These are phyloP conservation scores for Lycorma delicatula DNA, from an alignment of 1,140 invertebrate genomes.

Conservation along the genomic window DNA sequence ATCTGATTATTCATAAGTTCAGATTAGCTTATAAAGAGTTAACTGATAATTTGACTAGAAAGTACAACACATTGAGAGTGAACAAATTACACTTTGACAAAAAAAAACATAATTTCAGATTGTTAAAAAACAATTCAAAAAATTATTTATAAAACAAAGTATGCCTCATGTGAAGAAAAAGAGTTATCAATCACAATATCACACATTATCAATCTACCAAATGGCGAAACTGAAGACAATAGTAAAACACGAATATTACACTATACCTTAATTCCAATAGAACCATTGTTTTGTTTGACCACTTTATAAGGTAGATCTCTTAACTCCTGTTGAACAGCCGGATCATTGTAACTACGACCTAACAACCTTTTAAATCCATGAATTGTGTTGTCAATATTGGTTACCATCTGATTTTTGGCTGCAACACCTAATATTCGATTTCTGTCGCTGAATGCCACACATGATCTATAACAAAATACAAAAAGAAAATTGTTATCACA, in stretches of 20 bases:
- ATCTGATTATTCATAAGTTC: no score
- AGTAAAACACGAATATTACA: background rate
- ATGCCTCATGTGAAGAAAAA: no score
- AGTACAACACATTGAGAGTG: no score
- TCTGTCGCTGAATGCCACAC: conserved; percentile 87
- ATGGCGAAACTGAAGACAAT: background rate
- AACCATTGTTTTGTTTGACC: conserved; percentile 56
- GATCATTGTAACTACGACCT: conserved; percentile 80
- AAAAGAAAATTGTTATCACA: no score
- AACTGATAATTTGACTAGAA: no score
- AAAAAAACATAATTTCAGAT: no score
- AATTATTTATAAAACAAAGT: no score
- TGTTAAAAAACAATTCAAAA: no score
- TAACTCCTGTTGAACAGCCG: conserved; percentile 71
- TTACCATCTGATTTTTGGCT: conserved; percentile 93
- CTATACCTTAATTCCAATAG: conserved; percentile 62
- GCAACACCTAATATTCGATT: conserved; percentile 90
- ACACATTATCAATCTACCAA: no score
- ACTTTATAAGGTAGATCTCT: conserved; percentile 66
- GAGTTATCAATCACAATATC: no score
- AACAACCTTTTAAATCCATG: conserved; percentile 88
- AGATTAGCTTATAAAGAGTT: no score
- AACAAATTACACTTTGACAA: no score
- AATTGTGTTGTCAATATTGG: conserved; percentile 95
- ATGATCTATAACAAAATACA: conserved; percentile 62